Percentiles rank a stretch among this genome's conserved stretches.
phyloP scores from a whole-genome alignment of 2,888 invertebrate genomes.

The Tromatobia lineatoria region DNA sequence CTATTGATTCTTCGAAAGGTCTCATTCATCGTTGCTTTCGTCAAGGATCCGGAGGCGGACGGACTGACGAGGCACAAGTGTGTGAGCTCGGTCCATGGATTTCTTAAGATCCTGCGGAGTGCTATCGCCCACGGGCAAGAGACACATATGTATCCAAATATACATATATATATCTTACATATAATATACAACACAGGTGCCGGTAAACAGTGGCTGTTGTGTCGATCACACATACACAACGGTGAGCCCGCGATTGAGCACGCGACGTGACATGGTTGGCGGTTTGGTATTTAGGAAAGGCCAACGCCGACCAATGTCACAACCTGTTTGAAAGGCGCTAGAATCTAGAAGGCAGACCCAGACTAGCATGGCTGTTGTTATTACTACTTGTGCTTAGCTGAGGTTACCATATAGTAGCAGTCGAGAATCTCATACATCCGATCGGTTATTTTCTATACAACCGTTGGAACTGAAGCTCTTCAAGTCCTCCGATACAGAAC shows the following conservation, averaged over 20 bases:
- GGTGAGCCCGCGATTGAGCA: constrained; percentile 72
- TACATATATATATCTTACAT: constrained; percentile 36
- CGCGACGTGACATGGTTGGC: constrained; percentile 83
- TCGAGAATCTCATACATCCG: constrained; percentile 53
- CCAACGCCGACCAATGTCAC: constrained; percentile 84
- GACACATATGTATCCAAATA: constrained; percentile 12
- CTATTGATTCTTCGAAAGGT: constrained; percentile 33
- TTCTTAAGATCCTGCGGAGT: constrained; percentile 74
- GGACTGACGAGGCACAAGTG: constrained; percentile 56
- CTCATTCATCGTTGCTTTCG: constrained; percentile 27
- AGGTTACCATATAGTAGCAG: constrained; percentile 13
- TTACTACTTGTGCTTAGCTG: constrained; percentile 26
- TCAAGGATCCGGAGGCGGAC: constrained; percentile 63
- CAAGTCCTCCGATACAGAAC: not conserved
- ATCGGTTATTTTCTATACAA: constrained; percentile 63
- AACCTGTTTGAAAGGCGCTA: constrained; percentile 84
- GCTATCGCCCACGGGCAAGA: constrained; percentile 72
- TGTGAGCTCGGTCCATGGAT: constrained; percentile 62
- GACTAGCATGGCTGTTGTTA: constrained; percentile 62
- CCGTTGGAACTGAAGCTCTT: not conserved
- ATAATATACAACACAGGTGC: constrained; percentile 52
- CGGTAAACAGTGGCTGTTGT: constrained; percentile 69
- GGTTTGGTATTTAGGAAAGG: constrained; percentile 85
- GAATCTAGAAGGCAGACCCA: constrained; percentile 76
- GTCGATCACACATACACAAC: constrained; percentile 25